Conservation (phyloP, 2,113 vertebrate species). For the Ceyx cyanopectus region DNA sequence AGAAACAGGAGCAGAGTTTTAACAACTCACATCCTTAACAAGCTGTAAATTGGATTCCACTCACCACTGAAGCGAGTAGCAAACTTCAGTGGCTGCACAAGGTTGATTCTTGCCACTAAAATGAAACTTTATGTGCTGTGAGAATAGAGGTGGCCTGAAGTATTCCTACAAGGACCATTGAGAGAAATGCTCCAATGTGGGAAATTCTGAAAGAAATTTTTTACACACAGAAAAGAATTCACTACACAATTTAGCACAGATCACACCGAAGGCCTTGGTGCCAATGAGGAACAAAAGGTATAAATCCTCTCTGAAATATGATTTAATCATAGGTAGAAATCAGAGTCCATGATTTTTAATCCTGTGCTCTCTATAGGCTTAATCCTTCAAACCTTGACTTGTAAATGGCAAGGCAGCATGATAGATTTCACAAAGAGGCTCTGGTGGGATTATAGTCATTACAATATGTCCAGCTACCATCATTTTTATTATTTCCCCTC, state of each 20-base stretch:
- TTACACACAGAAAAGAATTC: background rate
- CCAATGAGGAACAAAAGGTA: background rate
- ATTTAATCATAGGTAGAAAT: conserved; percentile 34
- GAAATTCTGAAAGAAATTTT: background rate
- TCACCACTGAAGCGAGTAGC: background rate
- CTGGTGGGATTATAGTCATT: background rate
- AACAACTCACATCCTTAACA: background rate
- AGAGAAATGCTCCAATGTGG: background rate
- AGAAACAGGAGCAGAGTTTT: conserved; percentile 9
- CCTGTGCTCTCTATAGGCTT: background rate
- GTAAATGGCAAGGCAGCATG: background rate
- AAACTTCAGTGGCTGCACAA: background rate
- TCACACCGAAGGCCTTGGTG: background rate
- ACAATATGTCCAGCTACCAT: background rate
- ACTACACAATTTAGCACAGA: background rate
- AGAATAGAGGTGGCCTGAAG: background rate
- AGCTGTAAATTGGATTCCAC: conserved; percentile 27
- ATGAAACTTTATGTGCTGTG: background rate
- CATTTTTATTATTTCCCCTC: conserved; percentile 1
- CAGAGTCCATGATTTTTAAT: background rate
- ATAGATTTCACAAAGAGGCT: background rate
- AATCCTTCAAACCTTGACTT: conserved; percentile 17
- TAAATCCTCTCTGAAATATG: conserved; percentile 21
- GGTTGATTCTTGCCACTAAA: background rate
- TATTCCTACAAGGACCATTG: background rate